Percentiles rank a stretch among this genome's conserved stretches.
Evolutionary conservation across 2,888 invertebrate species (phyloP).

Genomic region (Oscheius sp.): DNA sequence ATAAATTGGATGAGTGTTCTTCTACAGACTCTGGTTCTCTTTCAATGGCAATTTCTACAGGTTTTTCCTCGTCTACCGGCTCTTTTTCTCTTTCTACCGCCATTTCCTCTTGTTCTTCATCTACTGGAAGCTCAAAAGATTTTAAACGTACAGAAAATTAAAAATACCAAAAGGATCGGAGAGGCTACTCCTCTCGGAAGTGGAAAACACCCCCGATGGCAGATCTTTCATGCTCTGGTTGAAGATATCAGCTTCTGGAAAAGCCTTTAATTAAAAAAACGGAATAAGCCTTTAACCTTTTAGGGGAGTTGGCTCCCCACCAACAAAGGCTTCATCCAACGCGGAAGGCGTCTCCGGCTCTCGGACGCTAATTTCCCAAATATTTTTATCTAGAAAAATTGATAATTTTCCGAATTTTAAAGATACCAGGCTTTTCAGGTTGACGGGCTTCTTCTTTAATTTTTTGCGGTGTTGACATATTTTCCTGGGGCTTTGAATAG

Average conservation of each 20-base stretch:
- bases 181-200: too few species aligned
- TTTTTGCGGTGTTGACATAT: too few species aligned
- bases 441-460: too few species aligned
- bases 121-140: not conserved
- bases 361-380: not conserved
- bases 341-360: conserved; percentile 4
- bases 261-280: not conserved
- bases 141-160: too few species aligned
- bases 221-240: not conserved
- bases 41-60: not conserved
- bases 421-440: too few species aligned
- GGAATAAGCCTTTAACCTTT: not conserved
- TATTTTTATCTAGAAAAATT: too few species aligned
- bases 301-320: too few species aligned
- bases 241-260: not conserved
- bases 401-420: too few species aligned
- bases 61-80: not conserved
- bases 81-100: not conserved
- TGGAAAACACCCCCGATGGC: not conserved
- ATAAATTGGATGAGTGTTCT: too few species aligned
- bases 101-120: not conserved
- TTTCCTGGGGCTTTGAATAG: too few species aligned
- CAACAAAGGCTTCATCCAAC: not conserved
- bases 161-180: too few species aligned
- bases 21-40: not conserved